Base-by-base conservation (phyloP, 2,888 invertebrate species). In the Boloria euphrosyne region DNA sequence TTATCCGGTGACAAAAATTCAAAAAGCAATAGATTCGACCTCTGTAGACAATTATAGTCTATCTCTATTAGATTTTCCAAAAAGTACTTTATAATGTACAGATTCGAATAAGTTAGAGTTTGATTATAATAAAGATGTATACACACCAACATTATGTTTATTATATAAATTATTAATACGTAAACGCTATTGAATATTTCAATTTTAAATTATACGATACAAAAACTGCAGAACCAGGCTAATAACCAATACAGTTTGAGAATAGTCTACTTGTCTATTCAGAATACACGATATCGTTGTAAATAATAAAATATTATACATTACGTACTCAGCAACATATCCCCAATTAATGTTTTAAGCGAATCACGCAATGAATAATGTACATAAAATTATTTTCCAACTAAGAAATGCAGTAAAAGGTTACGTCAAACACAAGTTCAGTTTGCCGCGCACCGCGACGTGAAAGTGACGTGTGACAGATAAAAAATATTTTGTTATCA, bases 361-460 rank as follows among this genome's bases (percentile, higher is more conserved):
- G 66, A 46, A 38, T 46, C 51, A 50, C 31, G 58, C 63, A 67
- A 54, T 64, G 67, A 6, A 66, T 47, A 62, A 27, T 18, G 10
- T 7, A 16, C 17, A 22, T 16, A 10, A 38, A 14, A 31, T 43
- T 52, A 50, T n/a, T 50, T 46, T 52, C 10, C 16, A 43, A 47
- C 13, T 18, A 47, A 27, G 17, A 38, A 38, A 38, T 62, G 52
- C 49, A 62, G 64, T 68, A 66, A 57, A 64, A 62, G 63, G 58
- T 66, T 68, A 67, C 52, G 64, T 64, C 63, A 68, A 65, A 53
- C 47, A 47, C 50, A 43, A 71, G 72, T 73, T 80, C 81, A 90
- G 90, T 90, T 76, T 76, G 75, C 79, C 86, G 88, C 84, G 75
- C 75, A 78, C 75, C 73, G 85, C 81, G 84, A 75, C 66, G 55